Base-by-base conservation (phyloP, 1,140 invertebrate genomes). In the Drosophila tropicalis region DNA sequence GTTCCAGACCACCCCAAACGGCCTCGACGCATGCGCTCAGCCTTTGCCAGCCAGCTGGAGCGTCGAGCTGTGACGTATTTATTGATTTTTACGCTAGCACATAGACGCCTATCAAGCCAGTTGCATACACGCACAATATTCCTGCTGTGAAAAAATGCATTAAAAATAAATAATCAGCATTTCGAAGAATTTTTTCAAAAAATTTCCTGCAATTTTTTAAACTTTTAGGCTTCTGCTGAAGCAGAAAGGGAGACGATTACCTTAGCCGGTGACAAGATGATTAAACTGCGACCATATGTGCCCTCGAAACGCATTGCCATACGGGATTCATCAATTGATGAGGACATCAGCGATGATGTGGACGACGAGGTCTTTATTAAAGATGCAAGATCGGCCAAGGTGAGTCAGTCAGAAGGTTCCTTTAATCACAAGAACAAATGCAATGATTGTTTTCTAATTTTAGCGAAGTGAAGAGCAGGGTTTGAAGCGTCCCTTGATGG, bases 321-420 rank as follows among this genome's bases (percentile, higher is more conserved):
- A 79, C 80, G 91, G 70, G 91, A 92, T 72, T 86, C 82, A 34
- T 92, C 91, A 57, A 90, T 92, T 62, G 91, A 92, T 62, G 91
- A 92, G 74, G 91, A 92, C 47, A 83, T 84, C 3, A 92, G 91
- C 64, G 91, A 92, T 34, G 95, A 96, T 91, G 94, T 96, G 3
- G 96, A 96, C 80, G 96, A 96, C 90, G 96, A 96, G 91, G 96
- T 96, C 13, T 96, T 96, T 79, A 96, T 96, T 70, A 93, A 95
- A 71, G 95, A 96, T 93, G 95, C 95, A 9, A 94, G 94, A 91
- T 94, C 89, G 12, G 83, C 83, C 25, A 92, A 91, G 68, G 90
- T 91, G 39, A 79, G 67, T 70, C n/a, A 62, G 29, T 29, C 3
- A 29, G 5, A 29, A 5, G 29, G 29, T 29, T 29, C 29, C 17